These are phyloP conservation scores for Talpa occidentalis DNA, from an alignment of 2,113 vertebrate genomes.

Conservation along the genomic window DNA sequence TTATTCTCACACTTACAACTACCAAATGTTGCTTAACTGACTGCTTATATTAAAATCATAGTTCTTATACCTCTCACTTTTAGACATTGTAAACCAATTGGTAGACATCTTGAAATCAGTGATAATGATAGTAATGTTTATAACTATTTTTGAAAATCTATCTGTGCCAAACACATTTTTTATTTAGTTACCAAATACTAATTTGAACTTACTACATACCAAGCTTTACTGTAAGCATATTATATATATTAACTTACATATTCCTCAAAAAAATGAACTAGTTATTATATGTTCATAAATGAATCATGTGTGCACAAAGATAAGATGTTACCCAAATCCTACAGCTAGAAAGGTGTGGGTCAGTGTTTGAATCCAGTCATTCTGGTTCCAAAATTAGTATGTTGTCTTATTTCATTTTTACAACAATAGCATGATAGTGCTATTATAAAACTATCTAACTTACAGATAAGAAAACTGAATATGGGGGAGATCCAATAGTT, in stretches of 20 bases:
- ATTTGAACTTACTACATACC: neutral
- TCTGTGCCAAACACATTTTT: neutral
- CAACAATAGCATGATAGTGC: neutral
- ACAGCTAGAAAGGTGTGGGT: neutral
- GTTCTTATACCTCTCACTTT: too few species aligned
- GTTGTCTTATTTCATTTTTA: neutral
- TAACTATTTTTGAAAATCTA: neutral
- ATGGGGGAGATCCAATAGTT: neutral
- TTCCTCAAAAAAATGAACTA: neutral
- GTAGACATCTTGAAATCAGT: too few species aligned
- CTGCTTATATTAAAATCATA: too few species aligned
- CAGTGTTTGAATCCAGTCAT: neutral
- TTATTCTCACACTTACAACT: too few species aligned
- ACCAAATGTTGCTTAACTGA: too few species aligned
- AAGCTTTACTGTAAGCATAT: neutral
- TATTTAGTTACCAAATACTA: neutral
- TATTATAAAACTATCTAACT: neutral
- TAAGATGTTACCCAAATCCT: neutral
- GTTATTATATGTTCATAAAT: neutral
- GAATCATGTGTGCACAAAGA: neutral
- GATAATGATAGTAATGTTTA: too few species aligned
- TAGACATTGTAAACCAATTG: too few species aligned
- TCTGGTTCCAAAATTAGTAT: neutral
- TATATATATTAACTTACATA: neutral
- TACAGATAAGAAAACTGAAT: neutral